Base-by-base conservation (phyloP, 2,113 vertebrate species). In the Otolemur garnettii region DNA sequence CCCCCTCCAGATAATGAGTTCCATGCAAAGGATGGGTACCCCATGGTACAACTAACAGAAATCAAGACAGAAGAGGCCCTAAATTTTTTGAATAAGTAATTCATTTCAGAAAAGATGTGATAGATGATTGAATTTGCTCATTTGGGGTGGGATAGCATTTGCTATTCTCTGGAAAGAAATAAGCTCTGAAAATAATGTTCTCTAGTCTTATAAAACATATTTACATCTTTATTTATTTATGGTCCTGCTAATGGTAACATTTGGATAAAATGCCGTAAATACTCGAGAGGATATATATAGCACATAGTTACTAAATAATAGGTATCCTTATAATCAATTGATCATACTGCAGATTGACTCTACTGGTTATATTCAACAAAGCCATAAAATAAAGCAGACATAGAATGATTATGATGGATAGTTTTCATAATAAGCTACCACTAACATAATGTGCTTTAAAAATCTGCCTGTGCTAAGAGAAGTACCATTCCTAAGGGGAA, bases 111-210 rank as follows among this genome's bases (percentile, higher is more conserved):
- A 85, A 82, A 72, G 7, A 89, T 57, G 2, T 53, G 14, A 11
- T 64, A 19, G 11, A 78, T 53, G 17, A 26, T 55, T 69, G 45
- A 78, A 94, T 77, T 86, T 91, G 62, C 83, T 96, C 57, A 62
- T 89, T 91, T 95, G 69, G 21, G 2, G 86, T 91, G 13, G 86
- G 24, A 74, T 71, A 91, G 19, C 15, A 80, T 94, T 69, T 92
- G 1, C 33, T 60, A 24, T 72, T 86, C 21, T 93, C 38, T 82
- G 7, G 13, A 72, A 85, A 71, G 75, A 82, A 78, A 35, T 64
- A 78, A 84, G 14, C 24, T 12, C 69, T 83, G n/a, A 13, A 71
- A 45, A 59, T 95, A 71, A 24, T 50, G 5, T 62, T 77, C 17
- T 82, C n/a, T 95, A n/a, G 85, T 79, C 45, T 59, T 90, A 42